Percentiles rank a stretch among this genome's conserved stretches.
Evolutionary conservation across 2,888 invertebrate genomes (phyloP).

Genomic region (Microctonus brassicae): DNA sequence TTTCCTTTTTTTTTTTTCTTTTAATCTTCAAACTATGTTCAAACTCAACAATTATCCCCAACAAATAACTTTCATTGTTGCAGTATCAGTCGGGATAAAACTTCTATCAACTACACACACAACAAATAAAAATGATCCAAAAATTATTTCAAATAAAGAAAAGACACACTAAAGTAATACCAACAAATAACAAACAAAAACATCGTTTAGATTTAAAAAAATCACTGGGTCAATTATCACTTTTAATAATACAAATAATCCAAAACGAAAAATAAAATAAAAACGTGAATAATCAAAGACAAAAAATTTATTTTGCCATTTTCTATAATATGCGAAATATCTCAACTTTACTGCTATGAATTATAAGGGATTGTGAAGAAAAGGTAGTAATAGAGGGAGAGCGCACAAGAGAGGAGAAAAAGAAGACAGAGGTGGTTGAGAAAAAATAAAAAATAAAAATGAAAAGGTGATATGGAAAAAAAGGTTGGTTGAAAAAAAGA

Average conservation of each 20-base stretch:
- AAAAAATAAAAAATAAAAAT: too few relatives aligned
- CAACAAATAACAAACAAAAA: not conserved
- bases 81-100: not conserved
- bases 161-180: not conserved
- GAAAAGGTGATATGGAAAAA: slow-evolving; percentile 19
- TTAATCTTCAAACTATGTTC: not conserved
- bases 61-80: not conserved
- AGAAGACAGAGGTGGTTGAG: too few relatives aligned
- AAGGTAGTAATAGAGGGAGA: not conserved
- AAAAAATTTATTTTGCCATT: not conserved
- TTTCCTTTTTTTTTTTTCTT: not conserved
- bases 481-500: slow-evolving; percentile 13
- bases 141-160: not conserved
- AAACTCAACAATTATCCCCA: not conserved
- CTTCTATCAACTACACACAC: not conserved
- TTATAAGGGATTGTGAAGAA: not conserved
- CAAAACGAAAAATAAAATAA: not conserved
- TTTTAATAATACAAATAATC: not conserved
- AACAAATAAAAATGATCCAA: not conserved
- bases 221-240: not conserved
- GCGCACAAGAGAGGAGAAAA: not conserved
- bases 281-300: not conserved
- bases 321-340: not conserved
- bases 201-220: not conserved
- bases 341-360: not conserved